Evolutionary conservation across 1,140 invertebrate genomes (phyloP), one percentile per base, ranked within the genome.

Genomic region (Tetraneura akinire): DNA sequence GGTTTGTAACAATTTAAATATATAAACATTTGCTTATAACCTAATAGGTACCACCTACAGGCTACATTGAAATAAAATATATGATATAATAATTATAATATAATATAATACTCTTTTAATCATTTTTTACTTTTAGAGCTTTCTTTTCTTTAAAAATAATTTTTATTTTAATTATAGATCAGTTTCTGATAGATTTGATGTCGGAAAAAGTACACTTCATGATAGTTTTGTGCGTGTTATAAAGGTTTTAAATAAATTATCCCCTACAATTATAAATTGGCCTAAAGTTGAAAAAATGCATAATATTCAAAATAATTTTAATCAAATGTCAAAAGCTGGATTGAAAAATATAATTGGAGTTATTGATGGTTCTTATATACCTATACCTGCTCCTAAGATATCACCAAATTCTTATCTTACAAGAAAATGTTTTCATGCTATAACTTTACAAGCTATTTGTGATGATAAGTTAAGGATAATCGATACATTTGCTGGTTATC

Each of bases 101-200:
- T n/a, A n/a, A n/a, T n/a, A n/a, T n/a, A n/a, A n/a, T n/a, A n/a
- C n/a, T n/a, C n/a, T n/a, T n/a, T n/a, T n/a, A n/a, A n/a, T n/a
- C n/a, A n/a, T n/a, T n/a, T n/a, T n/a, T n/a, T n/a, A n/a, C n/a
- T n/a, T n/a, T n/a, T n/a, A n/a, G n/a, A n/a, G n/a, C n/a, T n/a
- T n/a, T n/a, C n/a, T n/a, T n/a, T n/a, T n/a, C n/a, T n/a, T n/a
- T n/a, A n/a, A 53, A 53, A n/a, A 53, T n/a, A 53, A 53, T 53
- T 53, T 53, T 6, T 21, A 21, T 53, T 53, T 53, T 9, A 53
- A 9, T 21, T 55, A 21, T 55, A 55, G 53, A 55, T 55, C 53
- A 55, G 53, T 55, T 55, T 55, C 53, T 55, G 53, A 55, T n/a
- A 55, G 53, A 55, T 55, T 55, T 23, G 53, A 55, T 23, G n/a